phyloP scores from a whole-genome alignment of 2,113 vertebrate genomes.

The Amblyornis subalaris region DNA sequence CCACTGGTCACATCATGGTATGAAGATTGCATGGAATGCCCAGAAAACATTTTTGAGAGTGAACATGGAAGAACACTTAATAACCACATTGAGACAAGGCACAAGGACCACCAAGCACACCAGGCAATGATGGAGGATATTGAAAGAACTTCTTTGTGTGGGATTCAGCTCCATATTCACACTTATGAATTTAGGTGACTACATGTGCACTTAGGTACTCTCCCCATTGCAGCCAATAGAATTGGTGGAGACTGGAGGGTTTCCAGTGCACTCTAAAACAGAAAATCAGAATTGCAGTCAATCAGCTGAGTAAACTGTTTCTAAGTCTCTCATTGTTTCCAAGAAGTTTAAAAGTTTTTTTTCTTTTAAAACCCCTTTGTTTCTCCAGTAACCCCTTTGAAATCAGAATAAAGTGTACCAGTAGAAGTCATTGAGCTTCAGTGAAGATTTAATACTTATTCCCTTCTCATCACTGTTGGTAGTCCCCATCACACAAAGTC shows the following conservation, averaged over 20 bases:
- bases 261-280: neutral
- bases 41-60: neutral
- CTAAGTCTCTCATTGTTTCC: neutral
- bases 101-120: neutral
- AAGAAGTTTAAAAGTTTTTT: neutral
- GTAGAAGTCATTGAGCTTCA: neutral
- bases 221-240: neutral
- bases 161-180: rapidly evolving
- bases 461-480: neutral
- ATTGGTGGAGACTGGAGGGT: neutral
- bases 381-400: neutral
- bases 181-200: neutral
- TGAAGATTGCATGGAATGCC: neutral
- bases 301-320: neutral
- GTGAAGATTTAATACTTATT: neutral
- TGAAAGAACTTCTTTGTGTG: neutral
- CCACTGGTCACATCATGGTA: neutral
- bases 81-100: neutral
- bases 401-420: neutral
- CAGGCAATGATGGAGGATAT: neutral
- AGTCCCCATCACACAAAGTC: neutral
- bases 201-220: neutral
- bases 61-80: neutral
- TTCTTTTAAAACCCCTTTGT: neutral
- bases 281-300: neutral